phyloP scores from a whole-genome alignment of 1,140 invertebrate genomes.

The Lethocerus indicus region DNA sequence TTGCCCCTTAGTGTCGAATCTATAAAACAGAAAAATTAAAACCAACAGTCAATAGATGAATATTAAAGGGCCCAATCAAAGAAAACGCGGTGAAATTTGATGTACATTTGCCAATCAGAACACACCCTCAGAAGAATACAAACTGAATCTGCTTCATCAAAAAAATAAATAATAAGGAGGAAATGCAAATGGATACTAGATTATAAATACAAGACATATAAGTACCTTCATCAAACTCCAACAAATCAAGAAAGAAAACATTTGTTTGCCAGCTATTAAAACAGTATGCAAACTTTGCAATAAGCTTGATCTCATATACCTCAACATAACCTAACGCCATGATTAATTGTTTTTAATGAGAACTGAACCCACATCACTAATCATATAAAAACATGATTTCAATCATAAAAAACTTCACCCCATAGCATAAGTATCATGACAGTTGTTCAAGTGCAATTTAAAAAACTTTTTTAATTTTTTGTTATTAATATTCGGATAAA shows the following conservation, averaged over 20 bases:
- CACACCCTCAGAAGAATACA: background rate
- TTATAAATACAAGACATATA: too few relatives aligned
- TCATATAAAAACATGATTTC: too few relatives aligned
- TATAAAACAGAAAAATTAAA: conserved; percentile 19
- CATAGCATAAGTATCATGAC: background rate
- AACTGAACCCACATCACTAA: too few relatives aligned
- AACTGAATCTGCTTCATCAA: background rate
- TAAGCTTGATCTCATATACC: too few relatives aligned
- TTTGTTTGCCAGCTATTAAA: too few relatives aligned
- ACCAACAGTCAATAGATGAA: background rate
- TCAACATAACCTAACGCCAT: too few relatives aligned
- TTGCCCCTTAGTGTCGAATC: conserved; percentile 41
- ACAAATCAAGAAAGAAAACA: too few relatives aligned
- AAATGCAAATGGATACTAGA: too few relatives aligned
- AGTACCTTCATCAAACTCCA: too few relatives aligned
- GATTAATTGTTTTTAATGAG: too few relatives aligned
- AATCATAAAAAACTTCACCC: background rate
- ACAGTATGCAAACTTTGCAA: too few relatives aligned
- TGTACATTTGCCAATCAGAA: background rate
- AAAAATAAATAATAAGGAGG: too few relatives aligned
- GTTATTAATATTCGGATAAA: background rate
- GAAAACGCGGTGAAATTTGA: background rate
- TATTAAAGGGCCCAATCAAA: background rate
- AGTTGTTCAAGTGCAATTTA: background rate
- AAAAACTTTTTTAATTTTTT: background rate